Conservation (phyloP, 2,888 invertebrate genomes). For the Diadegma fenestrale region DNA sequence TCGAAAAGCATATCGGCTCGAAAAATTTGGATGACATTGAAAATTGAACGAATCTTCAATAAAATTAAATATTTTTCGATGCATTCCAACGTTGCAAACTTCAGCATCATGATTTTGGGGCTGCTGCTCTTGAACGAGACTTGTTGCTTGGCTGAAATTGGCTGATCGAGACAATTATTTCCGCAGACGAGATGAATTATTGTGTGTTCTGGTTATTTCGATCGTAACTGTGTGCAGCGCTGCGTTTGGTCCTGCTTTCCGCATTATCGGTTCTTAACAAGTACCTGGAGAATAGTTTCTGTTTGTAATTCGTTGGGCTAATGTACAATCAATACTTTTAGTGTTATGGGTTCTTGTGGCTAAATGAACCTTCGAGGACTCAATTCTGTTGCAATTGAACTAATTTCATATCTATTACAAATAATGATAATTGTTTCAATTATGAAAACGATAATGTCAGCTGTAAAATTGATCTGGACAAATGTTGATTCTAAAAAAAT, state of each 20-base stretch:
- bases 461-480: too few relatives aligned
- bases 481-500: background rate
- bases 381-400: background rate
- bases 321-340: background rate
- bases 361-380: background rate
- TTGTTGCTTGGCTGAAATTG: too few relatives aligned
- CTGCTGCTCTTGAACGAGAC: too few relatives aligned
- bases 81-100: too few relatives aligned
- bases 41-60: too few relatives aligned
- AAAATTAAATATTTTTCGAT: too few relatives aligned
- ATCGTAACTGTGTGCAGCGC: background rate
- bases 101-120: too few relatives aligned
- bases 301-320: background rate
- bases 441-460: too few relatives aligned
- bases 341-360: background rate
- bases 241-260: background rate
- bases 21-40: too few relatives aligned
- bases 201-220: background rate
- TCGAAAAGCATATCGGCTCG: too few relatives aligned
- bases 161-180: background rate
- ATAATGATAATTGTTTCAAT: background rate
- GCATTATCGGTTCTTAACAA: constrained; percentile 5
- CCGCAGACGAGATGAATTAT: background rate
- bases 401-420: background rate
- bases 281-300: background rate